These are phyloP conservation scores for Dendrophyllia cribrosa DNA, from an alignment of 64 coral and sea anemone species.

Conservation along the genomic window DNA sequence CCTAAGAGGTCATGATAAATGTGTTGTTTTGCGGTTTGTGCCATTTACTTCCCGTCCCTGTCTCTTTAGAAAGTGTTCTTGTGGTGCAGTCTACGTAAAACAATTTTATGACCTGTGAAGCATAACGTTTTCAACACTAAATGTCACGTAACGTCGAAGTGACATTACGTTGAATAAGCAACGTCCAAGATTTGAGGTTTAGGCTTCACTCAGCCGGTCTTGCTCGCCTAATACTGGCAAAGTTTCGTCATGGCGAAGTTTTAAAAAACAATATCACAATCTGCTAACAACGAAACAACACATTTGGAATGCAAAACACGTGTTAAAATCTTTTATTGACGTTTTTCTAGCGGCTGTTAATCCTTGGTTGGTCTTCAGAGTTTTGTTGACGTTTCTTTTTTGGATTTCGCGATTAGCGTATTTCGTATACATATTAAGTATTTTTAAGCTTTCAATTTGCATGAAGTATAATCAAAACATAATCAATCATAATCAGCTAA, in stretches of 20 bases:
- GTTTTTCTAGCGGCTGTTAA: background rate
- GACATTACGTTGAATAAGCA: background rate
- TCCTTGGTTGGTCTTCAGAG: too few relatives aligned
- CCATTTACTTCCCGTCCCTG: background rate
- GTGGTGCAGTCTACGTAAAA: conserved; percentile 22
- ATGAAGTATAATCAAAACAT: background rate
- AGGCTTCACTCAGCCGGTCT: background rate
- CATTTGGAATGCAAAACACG: background rate
- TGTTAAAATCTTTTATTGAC: background rate
- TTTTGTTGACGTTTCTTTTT: too few relatives aligned
- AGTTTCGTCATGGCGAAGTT: background rate
- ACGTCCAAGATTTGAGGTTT: background rate
- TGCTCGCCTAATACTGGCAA: background rate
- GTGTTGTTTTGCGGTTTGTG: conserved; percentile 1
- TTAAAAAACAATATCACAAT: background rate
- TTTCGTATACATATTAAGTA: too few relatives aligned
- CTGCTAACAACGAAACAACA: conserved; percentile 9
- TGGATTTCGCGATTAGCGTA: too few relatives aligned
- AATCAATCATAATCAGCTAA: background rate
- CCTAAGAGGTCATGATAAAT: background rate
- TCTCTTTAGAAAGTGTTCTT: background rate
- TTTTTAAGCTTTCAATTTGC: too few relatives aligned
- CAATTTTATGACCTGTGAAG: background rate
- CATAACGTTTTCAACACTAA: background rate
- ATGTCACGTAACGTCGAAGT: conserved; percentile 22